These are phyloP conservation scores for Habrosyne pyritoides DNA, from an alignment of 2,888 invertebrate genomes.

Conservation along the genomic window DNA sequence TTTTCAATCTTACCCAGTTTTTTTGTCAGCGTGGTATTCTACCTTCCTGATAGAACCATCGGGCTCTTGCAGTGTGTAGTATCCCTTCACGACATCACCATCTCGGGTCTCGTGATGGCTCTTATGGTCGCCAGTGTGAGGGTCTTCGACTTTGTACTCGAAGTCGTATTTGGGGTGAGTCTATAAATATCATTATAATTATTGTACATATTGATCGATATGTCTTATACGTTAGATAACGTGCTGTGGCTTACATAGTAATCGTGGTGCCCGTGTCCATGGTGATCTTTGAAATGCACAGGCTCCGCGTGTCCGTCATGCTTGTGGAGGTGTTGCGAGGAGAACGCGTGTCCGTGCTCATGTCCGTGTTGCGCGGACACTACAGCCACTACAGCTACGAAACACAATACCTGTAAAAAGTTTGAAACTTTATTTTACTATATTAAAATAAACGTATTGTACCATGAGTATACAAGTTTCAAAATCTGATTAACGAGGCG, in stretches of 20 bases:
- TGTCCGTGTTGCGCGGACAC: conserved; percentile 24
- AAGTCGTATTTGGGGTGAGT: conserved; percentile 67
- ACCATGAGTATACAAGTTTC: no score
- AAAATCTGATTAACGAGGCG: no score
- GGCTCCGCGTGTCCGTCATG: conserved; percentile 40
- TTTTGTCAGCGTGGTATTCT: conserved; percentile 71
- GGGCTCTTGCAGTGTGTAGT: conserved; percentile 54
- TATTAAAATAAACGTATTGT: neutral
- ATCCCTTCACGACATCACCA: conserved; percentile 56
- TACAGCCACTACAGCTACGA: conserved; percentile 26
- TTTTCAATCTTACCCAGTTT: conserved; percentile 54
- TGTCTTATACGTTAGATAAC: neutral
- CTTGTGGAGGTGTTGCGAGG: conserved; percentile 44
- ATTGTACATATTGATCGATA: neutral
- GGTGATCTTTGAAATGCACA: conserved; percentile 23
- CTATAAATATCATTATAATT: conserved; percentile 25
- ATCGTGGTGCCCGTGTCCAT: conserved; percentile 33
- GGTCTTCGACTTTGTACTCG: conserved; percentile 66
- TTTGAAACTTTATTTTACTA: neutral
- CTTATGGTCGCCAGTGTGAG: conserved; percentile 78
- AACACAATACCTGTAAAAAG: conserved; percentile 27
- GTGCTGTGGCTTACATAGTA: conserved; percentile 32
- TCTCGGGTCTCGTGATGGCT: conserved; percentile 60
- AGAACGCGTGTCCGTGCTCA: conserved; percentile 37
- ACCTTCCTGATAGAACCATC: conserved; percentile 52